Evolutionary conservation across 1,140 invertebrate species (phyloP).

Genomic region (Procambarus virginalis): DNA sequence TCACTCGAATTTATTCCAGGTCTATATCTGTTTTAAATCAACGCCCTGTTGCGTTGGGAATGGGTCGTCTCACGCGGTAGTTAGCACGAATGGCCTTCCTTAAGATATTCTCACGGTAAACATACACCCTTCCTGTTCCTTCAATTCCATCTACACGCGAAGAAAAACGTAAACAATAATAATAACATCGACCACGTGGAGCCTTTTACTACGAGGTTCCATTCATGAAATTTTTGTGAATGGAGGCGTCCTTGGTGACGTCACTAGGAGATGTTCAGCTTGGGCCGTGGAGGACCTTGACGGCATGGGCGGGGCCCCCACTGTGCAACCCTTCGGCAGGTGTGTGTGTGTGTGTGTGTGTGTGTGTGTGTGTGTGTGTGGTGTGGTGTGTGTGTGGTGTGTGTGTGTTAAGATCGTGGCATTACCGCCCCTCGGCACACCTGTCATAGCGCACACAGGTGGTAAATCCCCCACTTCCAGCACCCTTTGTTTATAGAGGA

Average conservation of each 20-base stretch:
- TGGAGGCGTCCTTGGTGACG: conserved; percentile 45
- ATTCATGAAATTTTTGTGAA: conserved; percentile 61
- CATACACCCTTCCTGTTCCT: neutral
- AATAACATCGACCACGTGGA: no score
- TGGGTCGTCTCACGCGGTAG: neutral
- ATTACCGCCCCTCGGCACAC: conserved; percentile 5
- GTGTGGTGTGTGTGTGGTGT: no score
- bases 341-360: no score
- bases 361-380: no score
- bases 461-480: neutral
- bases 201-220: conserved; percentile 13
- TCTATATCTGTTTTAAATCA: neutral
- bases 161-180: no score
- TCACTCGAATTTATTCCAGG: neutral
- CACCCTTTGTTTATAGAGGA: neutral
- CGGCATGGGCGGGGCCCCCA: neutral
- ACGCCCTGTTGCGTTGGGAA: conserved; percentile 1
- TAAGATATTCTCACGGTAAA: neutral
- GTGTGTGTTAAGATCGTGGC: neutral
- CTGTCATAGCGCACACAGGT: neutral
- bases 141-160: neutral
- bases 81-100: neutral
- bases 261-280: neutral
- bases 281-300: conserved; percentile 52
- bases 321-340: conserved; percentile 5